Conservation (phyloP, 2,888 invertebrate species). For the Itoplectis maculator region DNA sequence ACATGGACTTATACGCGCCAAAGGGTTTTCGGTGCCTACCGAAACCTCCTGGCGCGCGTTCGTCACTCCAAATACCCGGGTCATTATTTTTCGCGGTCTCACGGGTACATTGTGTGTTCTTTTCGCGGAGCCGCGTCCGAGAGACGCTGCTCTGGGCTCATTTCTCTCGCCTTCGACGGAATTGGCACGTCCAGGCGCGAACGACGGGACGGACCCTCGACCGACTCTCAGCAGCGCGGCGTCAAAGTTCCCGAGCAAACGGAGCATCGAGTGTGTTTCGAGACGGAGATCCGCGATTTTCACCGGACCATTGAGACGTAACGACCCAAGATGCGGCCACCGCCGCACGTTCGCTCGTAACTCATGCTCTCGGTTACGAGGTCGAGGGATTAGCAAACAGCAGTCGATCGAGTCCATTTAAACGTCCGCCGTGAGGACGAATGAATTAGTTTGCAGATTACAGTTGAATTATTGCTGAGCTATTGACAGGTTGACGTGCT, state of each 20-base stretch:
- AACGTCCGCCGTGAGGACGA: conserved; percentile 17
- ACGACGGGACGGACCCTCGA: conserved; percentile 13
- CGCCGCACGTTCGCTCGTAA: conserved; percentile 62
- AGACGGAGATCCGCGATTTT: conserved; percentile 43
- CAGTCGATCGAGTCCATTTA: conserved; percentile 30
- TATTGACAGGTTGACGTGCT: background rate
- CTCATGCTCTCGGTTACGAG: conserved; percentile 57
- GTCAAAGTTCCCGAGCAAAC: conserved; percentile 5
- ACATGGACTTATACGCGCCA: conserved; percentile 66
- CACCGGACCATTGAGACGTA: conserved; percentile 45
- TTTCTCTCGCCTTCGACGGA: conserved; percentile 16
- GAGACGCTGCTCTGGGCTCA: background rate
- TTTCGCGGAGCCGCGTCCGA: background rate
- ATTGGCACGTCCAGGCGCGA: conserved; percentile 2
- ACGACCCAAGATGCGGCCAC: conserved; percentile 39
- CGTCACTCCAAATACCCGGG: conserved; percentile 39
- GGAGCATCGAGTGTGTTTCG: background rate
- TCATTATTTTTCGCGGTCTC: conserved; percentile 5
- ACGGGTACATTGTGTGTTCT: conserved; percentile 26
- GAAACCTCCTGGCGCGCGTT: conserved; percentile 27
- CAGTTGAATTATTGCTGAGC: background rate
- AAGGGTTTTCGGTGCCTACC: conserved; percentile 71
- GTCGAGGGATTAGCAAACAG: conserved; percentile 63
- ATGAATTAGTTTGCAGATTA: conserved; percentile 46
- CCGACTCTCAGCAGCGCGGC: background rate